Conservation (phyloP, 2,888 invertebrate genomes). For the Malacosoma neustria region DNA sequence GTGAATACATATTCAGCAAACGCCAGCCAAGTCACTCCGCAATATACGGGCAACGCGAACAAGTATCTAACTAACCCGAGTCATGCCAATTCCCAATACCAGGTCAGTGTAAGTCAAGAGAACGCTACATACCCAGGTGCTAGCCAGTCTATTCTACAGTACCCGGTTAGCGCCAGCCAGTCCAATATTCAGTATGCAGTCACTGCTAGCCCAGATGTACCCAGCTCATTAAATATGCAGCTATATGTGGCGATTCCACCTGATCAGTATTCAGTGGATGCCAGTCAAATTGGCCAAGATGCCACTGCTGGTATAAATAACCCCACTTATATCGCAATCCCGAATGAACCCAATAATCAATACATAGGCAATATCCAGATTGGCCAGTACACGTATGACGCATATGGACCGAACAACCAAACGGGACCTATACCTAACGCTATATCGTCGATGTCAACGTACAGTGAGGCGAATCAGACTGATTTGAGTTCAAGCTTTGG, state of each 20-base stretch:
- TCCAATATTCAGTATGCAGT: background rate
- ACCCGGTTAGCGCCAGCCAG: background rate
- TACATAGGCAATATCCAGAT: slow-evolving; percentile 3
- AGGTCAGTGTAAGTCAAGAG: background rate
- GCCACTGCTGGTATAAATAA: background rate
- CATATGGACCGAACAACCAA: slow-evolving; percentile 22
- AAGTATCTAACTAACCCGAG: background rate
- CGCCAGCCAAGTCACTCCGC: background rate
- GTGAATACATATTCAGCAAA: background rate
- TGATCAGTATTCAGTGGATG: background rate
- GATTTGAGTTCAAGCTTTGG: slow-evolving; percentile 47
- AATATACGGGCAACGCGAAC: background rate
- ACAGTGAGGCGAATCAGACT: slow-evolving; percentile 22
- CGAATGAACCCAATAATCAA: slow-evolving; percentile 8
- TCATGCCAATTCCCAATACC: background rate
- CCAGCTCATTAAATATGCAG: background rate
- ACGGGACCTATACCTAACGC: slow-evolving; percentile 31
- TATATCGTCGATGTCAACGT: slow-evolving; percentile 19
- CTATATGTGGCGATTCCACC: background rate
- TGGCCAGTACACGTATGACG: slow-evolving; percentile 20
- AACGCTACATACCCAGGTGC: background rate
- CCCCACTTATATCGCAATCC: slow-evolving; percentile 4
- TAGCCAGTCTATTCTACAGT: slow-evolving; percentile 3
- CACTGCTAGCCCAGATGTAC: background rate
- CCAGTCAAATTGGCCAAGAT: background rate